A percentile compares a stretch with the other conserved stretches of the same genome.
phyloP scores from a whole-genome alignment of 2,888 invertebrate species.

The Chaetogeoica ovagalla region DNA sequence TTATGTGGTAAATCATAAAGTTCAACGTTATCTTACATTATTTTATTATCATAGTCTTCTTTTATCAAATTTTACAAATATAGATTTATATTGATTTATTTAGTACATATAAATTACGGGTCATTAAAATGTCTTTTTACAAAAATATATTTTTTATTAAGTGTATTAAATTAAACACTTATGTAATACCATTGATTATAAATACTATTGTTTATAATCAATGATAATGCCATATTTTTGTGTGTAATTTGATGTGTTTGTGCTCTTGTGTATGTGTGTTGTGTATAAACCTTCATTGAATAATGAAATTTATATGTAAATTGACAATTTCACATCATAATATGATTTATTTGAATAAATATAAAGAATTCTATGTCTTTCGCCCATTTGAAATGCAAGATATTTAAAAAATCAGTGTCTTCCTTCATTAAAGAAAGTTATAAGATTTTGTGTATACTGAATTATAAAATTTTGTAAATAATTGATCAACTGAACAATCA shows the following conservation, averaged over 20 bases:
- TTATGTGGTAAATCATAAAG: background rate
- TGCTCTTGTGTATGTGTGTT: background rate
- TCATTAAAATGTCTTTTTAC: background rate
- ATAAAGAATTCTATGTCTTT: background rate
- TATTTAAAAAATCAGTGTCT: slow-evolving; percentile 37
- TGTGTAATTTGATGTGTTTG: background rate
- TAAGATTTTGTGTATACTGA: slow-evolving; percentile 26
- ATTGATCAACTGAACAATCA: slow-evolving; percentile 37
- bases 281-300: slow-evolving; percentile 18
- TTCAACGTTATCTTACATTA: slow-evolving; percentile 22
- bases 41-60: background rate
- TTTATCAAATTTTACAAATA: slow-evolving; percentile 3
- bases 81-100: slow-evolving; percentile 6
- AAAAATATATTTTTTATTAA: background rate
- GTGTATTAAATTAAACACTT: background rate
- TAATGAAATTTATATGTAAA: background rate
- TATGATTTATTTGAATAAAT: slow-evolving; percentile 15
- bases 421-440: slow-evolving; percentile 25
- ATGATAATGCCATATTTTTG: too few relatives aligned
- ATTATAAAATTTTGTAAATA: slow-evolving; percentile 43
- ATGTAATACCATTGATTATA: background rate
- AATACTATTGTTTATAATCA: too few relatives aligned
- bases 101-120: background rate
- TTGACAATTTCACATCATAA: slow-evolving; percentile 4
- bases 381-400: background rate